phyloP scores from a whole-genome alignment of 2,113 vertebrate species.

The Heptranchias perlo region DNA sequence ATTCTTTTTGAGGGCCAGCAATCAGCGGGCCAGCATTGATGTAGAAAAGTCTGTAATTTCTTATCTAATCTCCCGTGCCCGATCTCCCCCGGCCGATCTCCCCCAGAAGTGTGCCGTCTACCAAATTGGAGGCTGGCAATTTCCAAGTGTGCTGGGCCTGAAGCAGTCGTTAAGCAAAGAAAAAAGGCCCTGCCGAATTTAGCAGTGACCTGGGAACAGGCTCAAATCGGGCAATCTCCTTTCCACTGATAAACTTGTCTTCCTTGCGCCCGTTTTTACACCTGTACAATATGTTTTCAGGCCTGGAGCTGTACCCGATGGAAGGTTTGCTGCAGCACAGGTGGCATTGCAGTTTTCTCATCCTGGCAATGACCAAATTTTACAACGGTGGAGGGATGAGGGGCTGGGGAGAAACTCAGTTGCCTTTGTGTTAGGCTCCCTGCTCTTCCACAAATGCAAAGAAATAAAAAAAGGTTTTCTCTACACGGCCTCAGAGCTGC shows the following conservation, averaged over 20 bases:
- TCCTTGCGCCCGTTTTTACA: not conserved
- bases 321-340: too few species aligned
- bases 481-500: not conserved
- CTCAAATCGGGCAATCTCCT: not conserved
- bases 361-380: not conserved
- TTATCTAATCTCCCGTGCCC: too few species aligned
- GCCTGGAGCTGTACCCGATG: not conserved
- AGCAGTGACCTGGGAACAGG: not conserved
- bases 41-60: not conserved
- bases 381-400: not conserved
- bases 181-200: not conserved
- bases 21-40: not conserved
- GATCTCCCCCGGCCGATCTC: not conserved
- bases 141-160: not conserved
- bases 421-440: not conserved
- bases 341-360: not conserved
- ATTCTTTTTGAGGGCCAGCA: not conserved
- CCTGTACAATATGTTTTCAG: not conserved
- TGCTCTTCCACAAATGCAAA: not conserved
- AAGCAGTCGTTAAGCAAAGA: not conserved
- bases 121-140: not conserved
- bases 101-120: not conserved
- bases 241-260: not conserved
- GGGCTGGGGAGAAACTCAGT: not conserved
- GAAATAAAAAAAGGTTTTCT: not conserved